A percentile compares a stretch with the other conserved stretches of the same genome.
Conservation (phyloP, 2,888 invertebrate species). For the Aphelenchoides bicaudatus region DNA sequence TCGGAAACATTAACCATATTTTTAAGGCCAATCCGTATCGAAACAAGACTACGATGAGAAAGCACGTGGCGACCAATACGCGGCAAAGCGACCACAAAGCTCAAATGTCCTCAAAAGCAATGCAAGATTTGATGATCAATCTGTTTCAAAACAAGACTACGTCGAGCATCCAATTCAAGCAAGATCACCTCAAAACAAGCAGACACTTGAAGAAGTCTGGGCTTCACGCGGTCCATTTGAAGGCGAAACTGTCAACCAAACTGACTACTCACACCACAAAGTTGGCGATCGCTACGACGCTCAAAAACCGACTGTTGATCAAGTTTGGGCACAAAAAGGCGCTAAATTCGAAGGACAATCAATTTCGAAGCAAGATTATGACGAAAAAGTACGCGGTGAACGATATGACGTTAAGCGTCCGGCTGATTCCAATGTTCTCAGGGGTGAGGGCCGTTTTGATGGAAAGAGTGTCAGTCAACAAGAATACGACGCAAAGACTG, state of each 20-base stretch:
- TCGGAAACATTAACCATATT: not conserved
- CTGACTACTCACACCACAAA: slow-evolving; percentile 23
- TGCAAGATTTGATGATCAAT: slow-evolving; percentile 33
- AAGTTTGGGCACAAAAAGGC: slow-evolving; percentile 23
- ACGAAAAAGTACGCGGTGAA: slow-evolving; percentile 27
- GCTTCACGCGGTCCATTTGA: slow-evolving; percentile 25
- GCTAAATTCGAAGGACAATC: slow-evolving; percentile 7
- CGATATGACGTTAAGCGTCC: slow-evolving; percentile 35
- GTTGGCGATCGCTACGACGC: slow-evolving; percentile 33
- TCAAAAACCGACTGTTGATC: slow-evolving; percentile 22
- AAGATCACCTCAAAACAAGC: too few species aligned
- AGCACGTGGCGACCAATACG: slow-evolving; percentile 24
- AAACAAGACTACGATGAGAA: slow-evolving; percentile 11
- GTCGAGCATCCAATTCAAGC: too few species aligned
- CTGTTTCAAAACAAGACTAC: slow-evolving; percentile 31
- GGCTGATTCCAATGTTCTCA: slow-evolving; percentile 38
- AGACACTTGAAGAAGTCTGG: slow-evolving; percentile 27
- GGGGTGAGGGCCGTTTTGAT: slow-evolving; percentile 37
- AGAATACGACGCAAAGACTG: slow-evolving; percentile 34
- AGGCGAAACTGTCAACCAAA: slow-evolving; percentile 19
- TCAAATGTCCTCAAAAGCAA: slow-evolving; percentile 34
- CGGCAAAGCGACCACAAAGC: slow-evolving; percentile 12
- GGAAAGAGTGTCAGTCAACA: slow-evolving; percentile 26
- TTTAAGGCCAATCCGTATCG: not conserved
- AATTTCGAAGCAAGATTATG: slow-evolving; percentile 11